Base-by-base conservation (phyloP, 2,797 vertebrate species). In the Dromococcyx pavoninus region DNA sequence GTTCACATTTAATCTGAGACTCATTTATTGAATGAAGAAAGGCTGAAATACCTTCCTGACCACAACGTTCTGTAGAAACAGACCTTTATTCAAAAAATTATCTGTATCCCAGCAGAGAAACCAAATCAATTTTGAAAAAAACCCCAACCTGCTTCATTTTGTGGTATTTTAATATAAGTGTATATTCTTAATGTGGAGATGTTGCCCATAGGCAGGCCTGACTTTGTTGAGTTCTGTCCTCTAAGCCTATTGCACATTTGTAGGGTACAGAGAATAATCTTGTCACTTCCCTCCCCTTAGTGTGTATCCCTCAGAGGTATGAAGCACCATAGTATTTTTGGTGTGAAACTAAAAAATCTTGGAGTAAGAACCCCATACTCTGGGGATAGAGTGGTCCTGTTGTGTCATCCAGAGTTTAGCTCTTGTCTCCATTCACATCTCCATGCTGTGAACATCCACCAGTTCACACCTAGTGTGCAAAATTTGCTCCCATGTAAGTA, bases 101-200 rank as follows among this genome's bases (percentile, higher is more conserved):
- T 24, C 39, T 46, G 3, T 21, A 35, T 64, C 28, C 16, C 43
- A 81, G 44, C 93, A 37, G 24, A 86, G 43, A 76, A 86, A 60
- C 8, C 6, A 64, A 79, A 33, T 1, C 0, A 3, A 19, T 74
- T 51, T 37, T 2, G 7, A 7, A 23, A n/a, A 13, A 48, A 5
- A 4, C n/a, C n/a, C n/a, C n/a, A n/a, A n/a, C n/a, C 1, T 2
- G 2, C 37, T 57, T 54, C 11, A 10, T 67, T 91, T 78, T 73
- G 25, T 73, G 18, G 17, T 56, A 6, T 23, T 79, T 62, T 51
- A 22, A 10, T 75, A 30, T 4, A 23, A 51, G 11, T 83, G 10
- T 11, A 13, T 93, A 54, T 76, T 54, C 58, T 13, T 74, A 72
- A 44, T 53, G 56, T 71, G 11, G 17, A 91, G 58, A 25, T 66